Base-by-base conservation (phyloP, 2,888 invertebrate species). In the Lordiphosa fenestrarum region DNA sequence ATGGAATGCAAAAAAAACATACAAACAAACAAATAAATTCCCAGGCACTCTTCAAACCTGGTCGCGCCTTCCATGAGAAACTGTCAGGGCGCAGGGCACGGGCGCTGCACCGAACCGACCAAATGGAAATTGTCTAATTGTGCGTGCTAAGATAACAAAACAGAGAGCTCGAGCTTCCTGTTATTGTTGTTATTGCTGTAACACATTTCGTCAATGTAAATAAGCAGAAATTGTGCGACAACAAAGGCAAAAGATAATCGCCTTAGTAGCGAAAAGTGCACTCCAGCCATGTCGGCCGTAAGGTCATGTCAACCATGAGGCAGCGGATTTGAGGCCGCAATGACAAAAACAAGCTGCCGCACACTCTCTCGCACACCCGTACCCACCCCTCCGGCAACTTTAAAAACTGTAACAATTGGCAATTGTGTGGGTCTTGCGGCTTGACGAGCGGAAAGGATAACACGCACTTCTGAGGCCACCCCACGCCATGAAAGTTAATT, bases 121-220 rank as follows among this genome's bases (percentile, higher is more conserved):
- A 65, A 69, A 82, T 76, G 69, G 68, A 83, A 81, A 81, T 81
- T 81, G 81, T 81, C 77, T 81, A 81, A 81, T 81, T 83, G 81
- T 81, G 83, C 84, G 82, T 78, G 77, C 73, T 66, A 81, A 81
- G 83, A 81, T 81, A 81, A 81, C 81, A 81, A 30, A 81, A 76
- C 77, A 73, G 75, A 47, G 54, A 62, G 42, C 60, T 50, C 63
- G 68, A 77, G 77, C 73, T 78, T 80, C 81, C 81, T 76, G 75
- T 76, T 76, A 80, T 76, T 76, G 74, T 80, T 78, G 44, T 63
- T 63, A 40, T 52, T 47, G 60, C 30, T 61, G 69, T 30, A 70
- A 67, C 68, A 78, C 82, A 81, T 73, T 82, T 71, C 69, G 59
- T 78, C 78, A 78, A 81, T 80, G 83, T 76, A 81, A 82, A 83